Percentiles rank a stretch among this genome's conserved stretches.
phyloP scores from a whole-genome alignment of 2,888 invertebrate species.

The Synanthedon vespiformis region DNA sequence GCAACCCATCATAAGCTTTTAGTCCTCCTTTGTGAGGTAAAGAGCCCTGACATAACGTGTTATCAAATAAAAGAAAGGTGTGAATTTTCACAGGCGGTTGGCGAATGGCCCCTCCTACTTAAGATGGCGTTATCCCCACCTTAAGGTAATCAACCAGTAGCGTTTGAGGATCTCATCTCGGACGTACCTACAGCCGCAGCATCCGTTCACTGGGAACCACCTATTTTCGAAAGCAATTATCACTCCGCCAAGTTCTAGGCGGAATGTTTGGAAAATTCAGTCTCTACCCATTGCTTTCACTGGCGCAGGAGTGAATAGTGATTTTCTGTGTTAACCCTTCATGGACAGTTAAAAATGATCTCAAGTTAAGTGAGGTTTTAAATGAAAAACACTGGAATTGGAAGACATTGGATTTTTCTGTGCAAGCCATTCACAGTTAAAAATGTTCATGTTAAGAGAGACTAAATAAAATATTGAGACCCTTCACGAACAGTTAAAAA shows the following conservation, averaged over 20 bases:
- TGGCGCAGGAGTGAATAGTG: neutral
- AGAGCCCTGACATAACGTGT: slow-evolving; percentile 65
- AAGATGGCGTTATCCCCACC: slow-evolving; percentile 66
- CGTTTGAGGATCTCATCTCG: slow-evolving; percentile 38
- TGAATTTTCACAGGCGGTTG: slow-evolving; percentile 64
- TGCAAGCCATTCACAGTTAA: too few relatives aligned
- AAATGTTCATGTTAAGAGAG: too few relatives aligned
- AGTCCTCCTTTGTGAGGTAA: slow-evolving; percentile 62
- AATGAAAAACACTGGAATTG: slow-evolving; percentile 21
- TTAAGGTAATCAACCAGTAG: slow-evolving; percentile 43
- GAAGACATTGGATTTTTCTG: too few relatives aligned
- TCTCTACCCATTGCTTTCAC: slow-evolving; percentile 16
- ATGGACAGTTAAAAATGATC: too few relatives aligned
- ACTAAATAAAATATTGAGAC: too few relatives aligned
- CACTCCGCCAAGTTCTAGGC: slow-evolving; percentile 31
- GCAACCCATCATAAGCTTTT: slow-evolving; percentile 64
- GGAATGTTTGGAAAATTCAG: slow-evolving; percentile 24
- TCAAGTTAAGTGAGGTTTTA: too few relatives aligned
- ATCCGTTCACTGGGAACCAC: slow-evolving; percentile 41
- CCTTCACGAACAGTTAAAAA: too few relatives aligned
- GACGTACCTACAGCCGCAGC: slow-evolving; percentile 53
- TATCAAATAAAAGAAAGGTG: slow-evolving; percentile 71
- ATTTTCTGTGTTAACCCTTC: too few relatives aligned
- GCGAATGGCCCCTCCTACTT: slow-evolving; percentile 50
- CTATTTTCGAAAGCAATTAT: slow-evolving; percentile 68